Conservation (phyloP, 2,888 invertebrate species). For the Plebejus argus region DNA sequence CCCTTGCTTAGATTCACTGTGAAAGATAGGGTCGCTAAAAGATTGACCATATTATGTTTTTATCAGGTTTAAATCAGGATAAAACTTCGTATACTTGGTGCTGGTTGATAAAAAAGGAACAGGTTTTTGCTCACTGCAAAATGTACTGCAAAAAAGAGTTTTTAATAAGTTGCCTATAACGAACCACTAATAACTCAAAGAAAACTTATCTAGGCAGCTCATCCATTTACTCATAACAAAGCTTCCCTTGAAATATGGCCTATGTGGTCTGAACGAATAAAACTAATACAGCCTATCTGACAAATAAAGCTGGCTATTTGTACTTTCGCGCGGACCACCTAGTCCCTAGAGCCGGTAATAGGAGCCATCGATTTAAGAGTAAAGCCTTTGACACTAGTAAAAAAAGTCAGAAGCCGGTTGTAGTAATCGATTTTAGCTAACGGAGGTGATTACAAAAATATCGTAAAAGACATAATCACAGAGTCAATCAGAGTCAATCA, state of each 20-base stretch:
- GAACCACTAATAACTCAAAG: background rate
- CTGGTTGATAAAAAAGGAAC: no score
- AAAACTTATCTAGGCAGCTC: conserved; percentile 1
- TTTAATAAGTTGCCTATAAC: background rate
- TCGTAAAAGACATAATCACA: no score
- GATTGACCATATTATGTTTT: no score
- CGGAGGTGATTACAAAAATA: background rate
- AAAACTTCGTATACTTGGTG: no score
- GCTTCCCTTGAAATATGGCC: conserved; percentile 40
- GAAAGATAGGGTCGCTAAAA: no score
- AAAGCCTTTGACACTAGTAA: background rate
- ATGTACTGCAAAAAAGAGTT: no score
- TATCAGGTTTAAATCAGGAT: no score
- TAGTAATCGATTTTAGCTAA: background rate
- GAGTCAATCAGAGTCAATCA: no score
- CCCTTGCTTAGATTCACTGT: no score
- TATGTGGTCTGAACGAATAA: conserved; percentile 44
- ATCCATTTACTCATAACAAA: conserved; percentile 4
- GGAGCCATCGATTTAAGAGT: background rate
- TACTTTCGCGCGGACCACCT: conserved; percentile 47
- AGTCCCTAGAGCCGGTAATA: conserved; percentile 9
- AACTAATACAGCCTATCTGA: conserved; percentile 50
- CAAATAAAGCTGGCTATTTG: conserved; percentile 54
- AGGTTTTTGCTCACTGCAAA: no score
- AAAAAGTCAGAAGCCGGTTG: background rate